Evolutionary conservation across 1,140 invertebrate species (phyloP).

Genomic region (Drosophila nebulosa): DNA sequence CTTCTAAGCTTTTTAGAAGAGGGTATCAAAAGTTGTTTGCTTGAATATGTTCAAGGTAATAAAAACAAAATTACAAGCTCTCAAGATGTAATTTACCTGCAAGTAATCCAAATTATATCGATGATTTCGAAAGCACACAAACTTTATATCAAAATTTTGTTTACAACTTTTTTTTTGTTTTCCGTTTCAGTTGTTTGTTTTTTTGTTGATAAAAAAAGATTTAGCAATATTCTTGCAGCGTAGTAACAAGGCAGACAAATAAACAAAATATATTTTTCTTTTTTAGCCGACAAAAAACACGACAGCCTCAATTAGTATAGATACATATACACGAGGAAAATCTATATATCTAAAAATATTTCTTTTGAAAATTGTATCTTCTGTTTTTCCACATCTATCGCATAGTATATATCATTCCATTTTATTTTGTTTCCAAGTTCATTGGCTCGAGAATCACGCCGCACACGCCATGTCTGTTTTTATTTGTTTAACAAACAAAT

Average conservation of each 20-base stretch:
- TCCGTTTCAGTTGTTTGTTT: not conserved
- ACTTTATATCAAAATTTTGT: not conserved
- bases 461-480: constrained; percentile 30
- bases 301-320: constrained; percentile 6
- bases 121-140: not conserved
- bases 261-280: constrained; percentile 9
- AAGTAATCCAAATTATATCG: not conserved
- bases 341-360: constrained; percentile 5
- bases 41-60: not conserved
- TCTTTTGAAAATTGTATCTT: constrained; percentile 21
- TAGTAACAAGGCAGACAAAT: constrained; percentile 31
- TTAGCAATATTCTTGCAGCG: constrained; percentile 46
- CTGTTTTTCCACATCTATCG: constrained; percentile 4
- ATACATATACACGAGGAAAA: constrained; percentile 7
- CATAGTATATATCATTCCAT: not conserved
- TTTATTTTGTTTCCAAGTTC: constrained; percentile 23
- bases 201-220: not conserved
- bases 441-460: constrained; percentile 30
- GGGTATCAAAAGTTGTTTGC: not conserved
- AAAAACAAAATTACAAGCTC: not conserved
- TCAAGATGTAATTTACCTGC: not conserved
- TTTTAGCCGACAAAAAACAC: constrained; percentile 11
- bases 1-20: not conserved
- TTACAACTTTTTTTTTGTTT: constrained; percentile 16
- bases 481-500: constrained; percentile 1